These are phyloP conservation scores for Isotomurus palustris DNA, from an alignment of 2,888 invertebrate genomes.

Conservation along the genomic window DNA sequence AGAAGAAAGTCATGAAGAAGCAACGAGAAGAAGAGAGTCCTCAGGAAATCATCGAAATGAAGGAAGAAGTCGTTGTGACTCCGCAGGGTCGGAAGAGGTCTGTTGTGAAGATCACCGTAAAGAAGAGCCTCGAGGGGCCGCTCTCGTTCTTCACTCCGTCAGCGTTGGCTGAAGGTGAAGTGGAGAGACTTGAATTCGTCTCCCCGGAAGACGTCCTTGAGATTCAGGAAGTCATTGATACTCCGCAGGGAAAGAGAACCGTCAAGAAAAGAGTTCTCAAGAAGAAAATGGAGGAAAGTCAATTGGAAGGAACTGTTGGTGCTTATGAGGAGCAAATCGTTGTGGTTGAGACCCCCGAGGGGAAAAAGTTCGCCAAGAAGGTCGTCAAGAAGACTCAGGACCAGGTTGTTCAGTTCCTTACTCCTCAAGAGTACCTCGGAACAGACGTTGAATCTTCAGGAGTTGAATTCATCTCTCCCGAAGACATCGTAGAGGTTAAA, in stretches of 20 bases:
- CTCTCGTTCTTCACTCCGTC: too few species aligned
- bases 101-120: background rate
- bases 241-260: background rate
- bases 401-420: conserved; percentile 20
- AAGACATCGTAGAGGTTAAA: background rate
- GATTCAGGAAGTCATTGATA: background rate
- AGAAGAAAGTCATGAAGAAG: background rate
- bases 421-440: too few species aligned
- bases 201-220: background rate
- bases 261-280: background rate
- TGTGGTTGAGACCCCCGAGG: background rate
- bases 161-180: background rate
- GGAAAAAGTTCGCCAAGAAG: background rate
- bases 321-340: background rate
- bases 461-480: too few species aligned
- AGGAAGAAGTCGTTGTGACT: too few species aligned
- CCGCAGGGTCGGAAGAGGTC: background rate
- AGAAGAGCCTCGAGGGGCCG: too few species aligned
- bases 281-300: background rate
- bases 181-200: too few species aligned
- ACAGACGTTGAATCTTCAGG: too few species aligned
- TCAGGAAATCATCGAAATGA: too few species aligned
- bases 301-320: conserved; percentile 1
- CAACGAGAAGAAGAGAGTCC: background rate
- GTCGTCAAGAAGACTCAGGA: background rate